phyloP scores from a whole-genome alignment of 1,140 invertebrate species.

The Stegodyphus mimosarum region DNA sequence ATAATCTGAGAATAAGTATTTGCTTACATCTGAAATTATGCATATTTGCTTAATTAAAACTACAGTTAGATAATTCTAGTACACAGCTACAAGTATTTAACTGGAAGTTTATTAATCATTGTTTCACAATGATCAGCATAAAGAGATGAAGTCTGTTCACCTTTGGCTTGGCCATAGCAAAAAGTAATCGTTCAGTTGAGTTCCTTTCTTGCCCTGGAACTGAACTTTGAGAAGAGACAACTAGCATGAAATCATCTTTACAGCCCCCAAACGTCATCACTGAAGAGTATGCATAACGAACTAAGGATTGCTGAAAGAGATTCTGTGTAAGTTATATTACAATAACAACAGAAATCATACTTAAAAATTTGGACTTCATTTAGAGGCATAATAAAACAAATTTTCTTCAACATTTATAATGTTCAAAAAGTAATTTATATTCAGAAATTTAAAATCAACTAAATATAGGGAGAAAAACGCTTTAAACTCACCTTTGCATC shows the following conservation, averaged over 20 bases:
- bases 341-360: not conserved
- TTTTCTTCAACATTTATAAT: too few relatives aligned
- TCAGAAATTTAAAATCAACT: too few relatives aligned
- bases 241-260: constrained; percentile 94
- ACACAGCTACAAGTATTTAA: too few relatives aligned
- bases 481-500: too few relatives aligned
- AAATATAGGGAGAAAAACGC: too few relatives aligned
- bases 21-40: too few relatives aligned
- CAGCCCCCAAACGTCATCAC: constrained; percentile 94
- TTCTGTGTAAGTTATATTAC: not conserved
- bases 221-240: constrained; percentile 76
- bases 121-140: not conserved
- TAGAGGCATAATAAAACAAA: not conserved
- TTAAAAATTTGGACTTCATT: not conserved
- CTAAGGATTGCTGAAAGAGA: constrained; percentile 74
- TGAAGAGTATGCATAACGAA: constrained; percentile 86
- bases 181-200: constrained; percentile 82
- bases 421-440: too few relatives aligned
- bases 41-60: too few relatives aligned
- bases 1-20: too few relatives aligned
- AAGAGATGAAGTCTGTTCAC: constrained; percentile 70
- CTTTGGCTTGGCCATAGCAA: constrained; percentile 90
- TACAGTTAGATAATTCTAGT: too few relatives aligned
- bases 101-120: not conserved
- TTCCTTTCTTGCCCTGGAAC: constrained; percentile 73